Evolutionary conservation across 2,888 invertebrate genomes (phyloP), one percentile per base, ranked within the genome.

Genomic region (Torymus aiolomorphi): DNA sequence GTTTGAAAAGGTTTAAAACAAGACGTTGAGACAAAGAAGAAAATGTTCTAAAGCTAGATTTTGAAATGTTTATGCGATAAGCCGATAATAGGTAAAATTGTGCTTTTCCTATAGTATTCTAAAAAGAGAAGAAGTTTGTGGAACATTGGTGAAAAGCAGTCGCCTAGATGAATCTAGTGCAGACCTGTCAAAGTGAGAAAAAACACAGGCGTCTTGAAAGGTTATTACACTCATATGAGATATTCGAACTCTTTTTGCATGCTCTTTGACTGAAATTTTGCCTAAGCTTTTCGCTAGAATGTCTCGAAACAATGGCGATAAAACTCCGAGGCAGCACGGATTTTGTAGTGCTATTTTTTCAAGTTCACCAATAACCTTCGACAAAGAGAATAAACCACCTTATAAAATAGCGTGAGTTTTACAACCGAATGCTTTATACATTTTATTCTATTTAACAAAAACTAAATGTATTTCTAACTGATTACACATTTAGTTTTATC

Each of bases 291-390:
- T 71, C 62, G 20, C 63, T 82, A 73, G 52, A 82, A 72, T 89
- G 89, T 85, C 88, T 13, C 84, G 78, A 66, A 82, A 74, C 61
- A 80, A 77, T 75, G 61, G 54, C n/a, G 70, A 78, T 10, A 52
- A 72, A 63, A 54, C 80, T 52, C 52, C 74, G 52, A 77, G 59
- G 56, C 78, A 76, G 51, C 86, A 87, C 73, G 87, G 89, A 80
- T 89, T 87, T 85, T 88, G 86, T 76, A 86, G 87, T 84, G 89
- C 90, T 79, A 89, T 90, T 81, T 90, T 90, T 69, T 87, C 90
- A 56, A 89, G 84, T 70, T 87, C 87, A 24, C 87, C 89, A 52
- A 82, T 87, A 78, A 84, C 80, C 62, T 87, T 84, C 70, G 84
- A 87, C 76, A 88, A 88, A 78, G 89, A 89, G 72, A 87, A 87